These are phyloP conservation scores for Uropetala carovei DNA, from an alignment of 2,888 invertebrate species.

Conservation along the genomic window DNA sequence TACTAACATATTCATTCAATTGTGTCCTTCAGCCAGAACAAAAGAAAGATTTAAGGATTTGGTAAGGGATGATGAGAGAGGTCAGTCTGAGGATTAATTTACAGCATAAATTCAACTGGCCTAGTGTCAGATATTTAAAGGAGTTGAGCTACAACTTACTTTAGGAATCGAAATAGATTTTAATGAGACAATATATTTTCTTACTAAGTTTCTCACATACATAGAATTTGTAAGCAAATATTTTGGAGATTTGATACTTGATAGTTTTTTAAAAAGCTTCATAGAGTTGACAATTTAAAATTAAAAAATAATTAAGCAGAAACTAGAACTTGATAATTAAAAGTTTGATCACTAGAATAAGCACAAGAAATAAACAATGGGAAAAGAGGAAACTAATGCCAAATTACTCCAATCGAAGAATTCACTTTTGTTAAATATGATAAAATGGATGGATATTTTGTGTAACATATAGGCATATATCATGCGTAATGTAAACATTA, in stretches of 20 bases:
- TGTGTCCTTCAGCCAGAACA: conserved; percentile 48
- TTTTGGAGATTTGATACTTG: background rate
- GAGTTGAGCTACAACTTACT: conserved; percentile 10
- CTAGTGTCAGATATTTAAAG: background rate
- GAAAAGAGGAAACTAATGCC: conserved; percentile 19
- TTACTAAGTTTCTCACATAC: background rate
- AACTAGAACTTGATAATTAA: conserved; percentile 14
- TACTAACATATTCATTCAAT: conserved; percentile 43
- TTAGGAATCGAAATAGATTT: conserved; percentile 20
- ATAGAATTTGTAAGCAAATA: background rate
- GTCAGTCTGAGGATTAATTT: conserved; percentile 26
- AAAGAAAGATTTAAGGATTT: background rate
- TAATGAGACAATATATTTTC: background rate
- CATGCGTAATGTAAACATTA: conserved; percentile 62
- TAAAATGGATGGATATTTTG: conserved; percentile 25
- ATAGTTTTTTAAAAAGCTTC: background rate
- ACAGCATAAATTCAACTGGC: conserved; percentile 33
- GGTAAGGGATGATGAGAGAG: conserved; percentile 25
- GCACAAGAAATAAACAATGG: conserved; percentile 51
- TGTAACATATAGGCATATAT: conserved; percentile 51
- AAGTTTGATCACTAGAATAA: conserved; percentile 4
- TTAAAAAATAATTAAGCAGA: conserved; percentile 38
- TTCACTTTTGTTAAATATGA: background rate
- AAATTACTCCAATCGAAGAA: background rate
- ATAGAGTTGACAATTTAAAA: conserved; percentile 13